phyloP scores from a whole-genome alignment of 2,797 vertebrate genomes.

The Bucorvus abyssinicus region DNA sequence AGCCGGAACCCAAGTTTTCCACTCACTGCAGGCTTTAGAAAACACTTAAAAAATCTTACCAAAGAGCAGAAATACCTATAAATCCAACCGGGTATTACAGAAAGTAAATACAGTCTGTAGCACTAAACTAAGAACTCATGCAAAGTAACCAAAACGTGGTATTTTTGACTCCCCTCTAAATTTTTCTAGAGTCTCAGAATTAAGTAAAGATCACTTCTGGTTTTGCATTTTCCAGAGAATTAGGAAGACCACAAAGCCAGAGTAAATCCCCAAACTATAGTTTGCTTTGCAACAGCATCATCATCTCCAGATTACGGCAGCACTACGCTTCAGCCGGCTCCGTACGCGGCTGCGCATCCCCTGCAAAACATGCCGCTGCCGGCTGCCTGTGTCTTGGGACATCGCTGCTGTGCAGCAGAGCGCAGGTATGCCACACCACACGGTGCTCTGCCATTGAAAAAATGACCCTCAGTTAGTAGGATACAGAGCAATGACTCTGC shows the following conservation, averaged over 20 bases:
- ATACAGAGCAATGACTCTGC: not conserved
- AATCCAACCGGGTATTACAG: not conserved
- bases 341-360: rapidly evolving
- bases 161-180: no score
- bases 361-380: not conserved
- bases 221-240: not conserved
- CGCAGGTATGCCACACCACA: not conserved
- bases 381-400: not conserved
- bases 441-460: not conserved
- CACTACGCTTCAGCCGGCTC: not conserved
- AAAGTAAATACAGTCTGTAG: not conserved
- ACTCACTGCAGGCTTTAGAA: not conserved
- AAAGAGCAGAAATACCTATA: not conserved
- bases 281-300: not conserved
- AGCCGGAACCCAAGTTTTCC: not conserved
- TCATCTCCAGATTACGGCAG: rapidly evolving
- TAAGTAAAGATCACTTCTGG: not conserved
- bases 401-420: not conserved
- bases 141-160: not conserved
- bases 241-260: not conserved
- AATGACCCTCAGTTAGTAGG: not conserved
- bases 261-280: not conserved
- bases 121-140: not conserved
- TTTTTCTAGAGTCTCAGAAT: not conserved
- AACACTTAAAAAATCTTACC: not conserved